These are phyloP conservation scores for Microtus richardsoni DNA, from an alignment of 2,113 vertebrate species.

Conservation along the genomic window DNA sequence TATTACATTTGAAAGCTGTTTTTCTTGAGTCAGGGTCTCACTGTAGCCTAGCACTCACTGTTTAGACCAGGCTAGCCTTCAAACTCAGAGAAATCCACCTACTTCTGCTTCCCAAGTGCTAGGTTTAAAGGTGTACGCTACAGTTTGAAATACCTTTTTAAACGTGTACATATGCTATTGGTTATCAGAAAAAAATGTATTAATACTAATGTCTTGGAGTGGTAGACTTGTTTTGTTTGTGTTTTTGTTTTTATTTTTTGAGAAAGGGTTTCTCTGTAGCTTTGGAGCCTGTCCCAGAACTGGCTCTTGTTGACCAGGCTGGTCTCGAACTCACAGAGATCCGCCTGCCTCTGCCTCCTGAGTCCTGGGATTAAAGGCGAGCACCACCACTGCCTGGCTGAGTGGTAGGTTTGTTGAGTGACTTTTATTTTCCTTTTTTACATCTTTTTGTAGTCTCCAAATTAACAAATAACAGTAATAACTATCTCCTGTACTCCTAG, in stretches of 20 bases:
- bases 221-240: no score
- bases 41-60: background rate
- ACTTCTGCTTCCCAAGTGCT: background rate
- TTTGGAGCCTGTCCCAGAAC: no score
- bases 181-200: background rate
- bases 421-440: background rate
- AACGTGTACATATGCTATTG: background rate
- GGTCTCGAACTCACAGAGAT: no score
- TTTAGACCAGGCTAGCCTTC: background rate
- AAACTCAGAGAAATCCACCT: background rate
- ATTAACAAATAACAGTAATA: background rate
- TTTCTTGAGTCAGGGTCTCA: background rate
- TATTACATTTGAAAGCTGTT: constrained; percentile 11
- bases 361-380: no score
- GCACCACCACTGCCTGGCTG: no score
- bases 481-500: background rate
- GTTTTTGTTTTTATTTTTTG: no score
- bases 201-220: background rate
- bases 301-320: no score
- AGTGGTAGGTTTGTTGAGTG: background rate
- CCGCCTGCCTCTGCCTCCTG: no score
- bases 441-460: background rate
- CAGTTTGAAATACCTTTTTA: background rate
- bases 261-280: no score
- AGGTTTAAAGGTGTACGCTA: background rate